Conservation (phyloP, 2,888 invertebrate genomes). For the Scaptomyza cyrtandrae region DNA sequence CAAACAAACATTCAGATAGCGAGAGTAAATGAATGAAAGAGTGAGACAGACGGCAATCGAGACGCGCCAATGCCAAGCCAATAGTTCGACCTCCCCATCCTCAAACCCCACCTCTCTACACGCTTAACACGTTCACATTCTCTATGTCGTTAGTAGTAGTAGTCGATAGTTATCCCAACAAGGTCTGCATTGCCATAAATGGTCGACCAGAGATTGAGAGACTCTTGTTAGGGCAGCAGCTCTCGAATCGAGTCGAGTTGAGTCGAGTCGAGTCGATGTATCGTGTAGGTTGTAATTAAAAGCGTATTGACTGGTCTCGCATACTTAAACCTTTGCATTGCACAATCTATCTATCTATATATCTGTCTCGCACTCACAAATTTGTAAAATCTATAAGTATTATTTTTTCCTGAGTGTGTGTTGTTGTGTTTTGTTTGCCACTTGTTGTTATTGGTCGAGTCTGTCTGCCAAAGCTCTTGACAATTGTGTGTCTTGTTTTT, state of each 20-base stretch:
- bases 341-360: slow-evolving; percentile 6
- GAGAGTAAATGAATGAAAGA: slow-evolving; percentile 1
- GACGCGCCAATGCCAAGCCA: slow-evolving; percentile 61
- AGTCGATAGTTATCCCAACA: slow-evolving; percentile 34
- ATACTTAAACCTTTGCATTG: slow-evolving; percentile 35
- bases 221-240: slow-evolving; percentile 63
- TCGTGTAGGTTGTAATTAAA: slow-evolving; percentile 73
- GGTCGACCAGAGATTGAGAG: slow-evolving; percentile 51
- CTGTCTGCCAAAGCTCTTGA: slow-evolving; percentile 39
- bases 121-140: slow-evolving; percentile 22
- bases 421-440: slow-evolving; percentile 26
- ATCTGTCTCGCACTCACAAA: slow-evolving; percentile 57
- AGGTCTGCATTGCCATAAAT: slow-evolving; percentile 77
- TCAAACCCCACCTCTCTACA: not conserved
- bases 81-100: not conserved
- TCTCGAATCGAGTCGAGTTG: not conserved
- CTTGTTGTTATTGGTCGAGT: slow-evolving; percentile 60
- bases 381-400: slow-evolving; percentile 36
- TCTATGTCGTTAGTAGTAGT: slow-evolving; percentile 9
- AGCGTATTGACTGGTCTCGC: slow-evolving; percentile 75
- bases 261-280: too few species aligned
- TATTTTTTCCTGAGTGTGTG: slow-evolving; percentile 11
- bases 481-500: slow-evolving; percentile 44
- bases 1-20: slow-evolving; percentile 29
- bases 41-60: slow-evolving; percentile 9